Percentiles rank a stretch among this genome's conserved stretches.
phyloP scores from a whole-genome alignment of 2,113 vertebrate genomes.

The Hemicordylus capensis region DNA sequence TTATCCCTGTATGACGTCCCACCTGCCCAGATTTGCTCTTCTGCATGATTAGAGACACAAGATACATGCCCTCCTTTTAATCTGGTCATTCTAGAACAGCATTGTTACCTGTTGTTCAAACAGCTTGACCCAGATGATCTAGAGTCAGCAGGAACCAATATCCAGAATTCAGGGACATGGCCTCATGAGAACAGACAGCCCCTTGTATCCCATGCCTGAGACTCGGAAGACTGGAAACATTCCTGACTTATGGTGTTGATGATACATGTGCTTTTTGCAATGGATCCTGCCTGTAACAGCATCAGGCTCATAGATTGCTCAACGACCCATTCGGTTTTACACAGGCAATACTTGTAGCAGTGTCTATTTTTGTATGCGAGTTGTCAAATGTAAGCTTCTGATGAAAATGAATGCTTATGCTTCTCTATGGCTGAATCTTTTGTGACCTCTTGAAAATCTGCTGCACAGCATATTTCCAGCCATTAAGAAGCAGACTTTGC shows the following conservation, averaged over 20 bases:
- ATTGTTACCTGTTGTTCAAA: neutral
- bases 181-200: neutral
- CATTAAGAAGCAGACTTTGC: constrained; percentile 24
- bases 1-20: neutral
- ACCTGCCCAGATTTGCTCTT: neutral
- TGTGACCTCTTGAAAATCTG: constrained; percentile 38
- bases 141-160: neutral
- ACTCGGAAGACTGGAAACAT: neutral
- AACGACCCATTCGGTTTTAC: constrained; percentile 19
- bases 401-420: constrained; percentile 24
- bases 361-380: constrained; percentile 51
- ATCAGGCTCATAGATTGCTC: neutral
- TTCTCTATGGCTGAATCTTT: neutral
- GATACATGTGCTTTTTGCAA: neutral
- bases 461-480: neutral
- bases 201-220: neutral
- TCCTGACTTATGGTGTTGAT: neutral
- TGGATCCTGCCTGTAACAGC: neutral
- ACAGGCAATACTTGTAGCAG: constrained; percentile 23
- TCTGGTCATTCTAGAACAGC: no score
- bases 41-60: no score
- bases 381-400: constrained; percentile 40
- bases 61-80: no score
- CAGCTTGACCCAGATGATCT: neutral
- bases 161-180: neutral